A percentile compares a stretch with the other conserved stretches of the same genome.
These are phyloP conservation scores for Lycocorax pyrrhopterus DNA, from an alignment of 2,113 vertebrate species.

Conservation along the genomic window DNA sequence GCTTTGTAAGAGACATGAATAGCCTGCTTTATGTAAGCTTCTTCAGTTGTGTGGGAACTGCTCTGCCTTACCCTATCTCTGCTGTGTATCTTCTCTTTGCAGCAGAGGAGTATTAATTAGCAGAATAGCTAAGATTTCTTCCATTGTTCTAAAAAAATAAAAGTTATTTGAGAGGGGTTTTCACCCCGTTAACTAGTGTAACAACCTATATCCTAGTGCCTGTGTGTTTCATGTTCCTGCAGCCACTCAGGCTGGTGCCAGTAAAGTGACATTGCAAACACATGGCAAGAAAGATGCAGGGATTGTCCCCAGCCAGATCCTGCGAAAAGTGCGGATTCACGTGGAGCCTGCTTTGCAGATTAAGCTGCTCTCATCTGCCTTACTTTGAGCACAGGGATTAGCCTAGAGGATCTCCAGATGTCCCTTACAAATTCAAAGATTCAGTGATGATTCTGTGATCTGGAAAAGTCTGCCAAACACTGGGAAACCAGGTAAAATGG, in stretches of 20 bases:
- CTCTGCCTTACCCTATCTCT: background rate
- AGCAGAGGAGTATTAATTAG: background rate
- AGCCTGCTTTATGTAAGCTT: background rate
- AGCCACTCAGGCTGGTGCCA: background rate
- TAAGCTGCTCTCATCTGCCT: background rate
- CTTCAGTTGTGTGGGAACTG: background rate
- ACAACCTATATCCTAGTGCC: background rate
- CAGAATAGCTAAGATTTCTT: background rate
- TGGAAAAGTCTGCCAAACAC: background rate
- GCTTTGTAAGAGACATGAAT: background rate
- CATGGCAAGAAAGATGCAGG: background rate
- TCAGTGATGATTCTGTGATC: background rate
- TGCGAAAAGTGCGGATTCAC: background rate
- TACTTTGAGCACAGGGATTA: background rate
- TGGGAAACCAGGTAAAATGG: background rate
- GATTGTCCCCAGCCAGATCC: background rate
- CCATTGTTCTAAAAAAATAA: background rate
- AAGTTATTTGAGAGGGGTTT: background rate
- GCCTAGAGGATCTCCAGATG: background rate
- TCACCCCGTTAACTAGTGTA: background rate
- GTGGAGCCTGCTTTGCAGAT: background rate
- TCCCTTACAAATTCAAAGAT: background rate
- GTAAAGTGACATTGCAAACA: background rate
- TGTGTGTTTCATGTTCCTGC: background rate
- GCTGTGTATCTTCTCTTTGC: background rate